Conservation (phyloP, 1,140 invertebrate species). For the Drosophila azteca region DNA sequence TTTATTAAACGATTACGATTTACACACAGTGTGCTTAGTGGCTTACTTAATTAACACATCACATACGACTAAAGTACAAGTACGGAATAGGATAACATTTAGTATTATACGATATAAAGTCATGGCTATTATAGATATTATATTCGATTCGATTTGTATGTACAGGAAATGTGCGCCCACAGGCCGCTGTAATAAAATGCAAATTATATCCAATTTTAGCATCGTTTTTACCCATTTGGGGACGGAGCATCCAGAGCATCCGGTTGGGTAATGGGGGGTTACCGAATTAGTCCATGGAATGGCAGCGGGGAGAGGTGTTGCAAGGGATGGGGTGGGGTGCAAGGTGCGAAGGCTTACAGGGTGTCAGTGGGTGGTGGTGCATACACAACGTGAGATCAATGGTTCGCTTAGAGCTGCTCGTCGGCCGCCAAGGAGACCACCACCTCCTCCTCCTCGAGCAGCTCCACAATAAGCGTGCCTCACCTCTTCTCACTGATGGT, state of each 20-base stretch:
- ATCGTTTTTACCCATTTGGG: not conserved
- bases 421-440: slow-evolving; percentile 57
- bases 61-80: slow-evolving; percentile 25
- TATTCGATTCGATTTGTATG: slow-evolving; percentile 5
- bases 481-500: slow-evolving; percentile 81
- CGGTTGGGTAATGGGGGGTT: not conserved
- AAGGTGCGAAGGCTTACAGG: slow-evolving; percentile 14
- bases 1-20: slow-evolving; percentile 35
- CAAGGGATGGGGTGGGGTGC: slow-evolving; percentile 7
- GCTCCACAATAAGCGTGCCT: slow-evolving; percentile 79
- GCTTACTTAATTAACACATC: slow-evolving; percentile 51
- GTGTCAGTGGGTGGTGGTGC: slow-evolving; percentile 8
- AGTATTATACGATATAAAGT: slow-evolving; percentile 6
- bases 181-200: not conserved
- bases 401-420: slow-evolving; percentile 71
- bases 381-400: slow-evolving; percentile 55
- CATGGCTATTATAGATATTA: slow-evolving; percentile 1
- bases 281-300: not conserved
- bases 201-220: not conserved
- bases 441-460: slow-evolving; percentile 66
- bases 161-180: not conserved
- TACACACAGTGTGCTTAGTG: slow-evolving; percentile 25
- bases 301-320: not conserved
- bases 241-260: no score
- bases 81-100: slow-evolving; percentile 19